Evolutionary conservation across 2,888 invertebrate species (phyloP).

Genomic region (Napeogenes sylphis): DNA sequence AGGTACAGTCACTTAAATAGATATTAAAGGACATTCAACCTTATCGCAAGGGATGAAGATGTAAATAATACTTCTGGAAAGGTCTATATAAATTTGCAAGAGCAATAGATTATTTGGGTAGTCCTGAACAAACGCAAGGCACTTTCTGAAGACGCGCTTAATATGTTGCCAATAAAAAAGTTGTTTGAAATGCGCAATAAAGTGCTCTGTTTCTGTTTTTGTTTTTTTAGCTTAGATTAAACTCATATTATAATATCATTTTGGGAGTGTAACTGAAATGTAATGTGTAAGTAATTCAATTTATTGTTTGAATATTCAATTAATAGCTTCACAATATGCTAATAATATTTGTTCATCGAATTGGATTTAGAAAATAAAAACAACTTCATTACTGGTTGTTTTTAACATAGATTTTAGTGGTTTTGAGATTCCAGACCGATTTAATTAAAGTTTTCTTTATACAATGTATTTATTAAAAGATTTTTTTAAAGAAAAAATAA

Average conservation of each 20-base stretch:
- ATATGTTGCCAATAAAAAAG: slow-evolving; percentile 38
- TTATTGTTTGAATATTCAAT: too few species aligned
- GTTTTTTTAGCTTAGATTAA: slow-evolving; percentile 18
- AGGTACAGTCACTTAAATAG: not conserved
- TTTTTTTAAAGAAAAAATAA: too few species aligned
- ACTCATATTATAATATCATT: slow-evolving; percentile 12
- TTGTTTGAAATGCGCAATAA: slow-evolving; percentile 38
- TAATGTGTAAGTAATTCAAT: not conserved
- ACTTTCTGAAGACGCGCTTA: slow-evolving; percentile 34
- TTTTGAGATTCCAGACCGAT: too few species aligned
- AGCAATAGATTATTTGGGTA: slow-evolving; percentile 33
- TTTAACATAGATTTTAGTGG: too few species aligned
- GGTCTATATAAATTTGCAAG: slow-evolving; percentile 13
- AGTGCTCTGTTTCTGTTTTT: slow-evolving; percentile 26
- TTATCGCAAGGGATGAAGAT: not conserved
- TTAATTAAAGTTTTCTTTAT: too few species aligned
- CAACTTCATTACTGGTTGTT: too few species aligned
- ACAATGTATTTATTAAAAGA: too few species aligned
- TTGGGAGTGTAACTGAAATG: not conserved
- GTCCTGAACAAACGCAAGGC: slow-evolving; percentile 37
- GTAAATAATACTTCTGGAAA: not conserved
- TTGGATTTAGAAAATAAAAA: too few species aligned
- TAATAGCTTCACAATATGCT: too few species aligned
- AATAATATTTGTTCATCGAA: too few species aligned
- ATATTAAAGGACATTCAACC: slow-evolving; percentile 1